Evolutionary conservation across 35 echinoderm and acorn worm genomes (phyloP).

Genomic region (Apostichopus japonicus): DNA sequence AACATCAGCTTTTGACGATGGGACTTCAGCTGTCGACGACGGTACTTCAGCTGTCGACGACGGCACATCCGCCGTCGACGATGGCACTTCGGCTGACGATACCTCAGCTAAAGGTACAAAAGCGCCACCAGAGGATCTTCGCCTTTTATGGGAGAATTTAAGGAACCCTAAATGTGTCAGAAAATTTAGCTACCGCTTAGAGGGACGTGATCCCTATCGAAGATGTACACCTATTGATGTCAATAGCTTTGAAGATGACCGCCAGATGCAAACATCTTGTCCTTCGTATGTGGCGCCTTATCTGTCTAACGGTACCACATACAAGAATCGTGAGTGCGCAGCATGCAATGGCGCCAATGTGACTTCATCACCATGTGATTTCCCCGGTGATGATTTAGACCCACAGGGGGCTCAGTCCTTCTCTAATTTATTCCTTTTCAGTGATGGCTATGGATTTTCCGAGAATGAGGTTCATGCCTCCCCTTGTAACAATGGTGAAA

Average conservation of each 20-base stretch:
- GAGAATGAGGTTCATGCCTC: background rate
- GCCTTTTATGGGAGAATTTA: background rate
- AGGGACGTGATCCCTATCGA: background rate
- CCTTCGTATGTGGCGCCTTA: slow-evolving; percentile 18
- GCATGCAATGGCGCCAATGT: slow-evolving; percentile 7
- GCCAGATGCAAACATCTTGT: background rate
- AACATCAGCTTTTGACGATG: background rate
- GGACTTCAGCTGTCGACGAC: background rate
- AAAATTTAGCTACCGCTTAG: background rate
- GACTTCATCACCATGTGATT: background rate
- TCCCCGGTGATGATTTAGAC: background rate
- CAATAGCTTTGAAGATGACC: background rate
- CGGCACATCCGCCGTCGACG: background rate
- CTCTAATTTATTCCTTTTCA: slow-evolving; percentile 28
- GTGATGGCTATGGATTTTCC: background rate
- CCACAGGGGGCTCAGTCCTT: background rate
- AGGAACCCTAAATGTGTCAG: background rate
- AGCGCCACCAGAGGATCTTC: background rate
- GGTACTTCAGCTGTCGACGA: background rate
- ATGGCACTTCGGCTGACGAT: slow-evolving; percentile 4
- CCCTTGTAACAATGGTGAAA: background rate
- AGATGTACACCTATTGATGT: background rate
- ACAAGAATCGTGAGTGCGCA: slow-evolving; percentile 32
- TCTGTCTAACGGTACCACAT: background rate
- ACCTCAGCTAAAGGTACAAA: background rate